A percentile compares a stretch with the other conserved stretches of the same genome.
Conservation (phyloP, 2,888 invertebrate species). For the Pachydiplax longipennis region DNA sequence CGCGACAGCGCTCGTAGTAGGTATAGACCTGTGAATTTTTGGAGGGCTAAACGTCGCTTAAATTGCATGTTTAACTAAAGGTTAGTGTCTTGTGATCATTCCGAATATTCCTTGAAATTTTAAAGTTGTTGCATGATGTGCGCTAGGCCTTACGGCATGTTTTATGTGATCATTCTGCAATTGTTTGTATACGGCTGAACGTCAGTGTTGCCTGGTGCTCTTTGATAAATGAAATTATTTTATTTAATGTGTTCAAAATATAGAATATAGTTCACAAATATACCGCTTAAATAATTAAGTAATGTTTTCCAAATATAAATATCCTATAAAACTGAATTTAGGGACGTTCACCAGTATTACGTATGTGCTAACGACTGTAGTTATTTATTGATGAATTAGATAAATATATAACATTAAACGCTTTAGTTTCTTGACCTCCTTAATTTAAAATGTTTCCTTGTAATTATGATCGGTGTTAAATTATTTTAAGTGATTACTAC, state of each 20-base stretch:
- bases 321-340: not conserved
- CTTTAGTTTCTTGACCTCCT: not conserved
- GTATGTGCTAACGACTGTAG: not conserved
- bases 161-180: conserved; percentile 38
- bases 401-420: not conserved
- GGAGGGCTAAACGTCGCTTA: conserved; percentile 43
- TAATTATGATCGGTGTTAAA: not conserved
- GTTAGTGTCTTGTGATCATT: conserved; percentile 36
- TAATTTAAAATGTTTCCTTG: not conserved
- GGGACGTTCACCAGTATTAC: not conserved
- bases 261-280: not conserved
- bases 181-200: conserved; percentile 29
- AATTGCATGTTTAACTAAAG: conserved; percentile 41
- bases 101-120: conserved; percentile 32
- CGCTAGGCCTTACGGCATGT: conserved; percentile 14
- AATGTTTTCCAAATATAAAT: not conserved
- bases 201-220: conserved; percentile 10
- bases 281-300: not conserved
- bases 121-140: not conserved
- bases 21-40: conserved; percentile 44
- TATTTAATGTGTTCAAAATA: not conserved
- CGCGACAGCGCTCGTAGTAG: conserved; percentile 45
- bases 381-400: not conserved
- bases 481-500: not conserved
- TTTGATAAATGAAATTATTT: conserved; percentile 28